Evolutionary conservation across 2,797 vertebrate genomes (phyloP).

Genomic region (Silurus aristotelis): DNA sequence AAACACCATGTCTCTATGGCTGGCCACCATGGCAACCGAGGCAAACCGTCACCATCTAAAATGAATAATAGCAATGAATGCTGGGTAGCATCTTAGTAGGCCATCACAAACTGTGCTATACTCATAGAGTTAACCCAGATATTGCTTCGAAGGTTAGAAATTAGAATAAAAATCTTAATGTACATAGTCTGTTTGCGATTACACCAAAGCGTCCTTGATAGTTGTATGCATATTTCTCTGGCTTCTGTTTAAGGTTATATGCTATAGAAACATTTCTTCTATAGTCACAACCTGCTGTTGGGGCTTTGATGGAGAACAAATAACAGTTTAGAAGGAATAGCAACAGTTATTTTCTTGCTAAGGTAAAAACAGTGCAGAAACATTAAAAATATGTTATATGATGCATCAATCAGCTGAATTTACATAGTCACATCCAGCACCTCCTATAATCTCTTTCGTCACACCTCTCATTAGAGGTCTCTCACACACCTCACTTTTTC

Average conservation of each 20-base stretch:
- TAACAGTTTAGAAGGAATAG: neutral
- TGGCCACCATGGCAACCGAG: constrained; percentile 18
- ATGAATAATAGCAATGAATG: constrained; percentile 19
- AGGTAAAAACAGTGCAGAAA: neutral
- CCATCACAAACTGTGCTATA: constrained; percentile 41
- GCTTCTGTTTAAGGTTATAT: neutral
- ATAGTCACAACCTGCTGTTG: neutral
- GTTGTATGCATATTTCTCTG: neutral
- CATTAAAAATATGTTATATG: neutral
- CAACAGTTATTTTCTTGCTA: neutral
- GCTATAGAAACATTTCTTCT: neutral
- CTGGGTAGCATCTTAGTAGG: constrained; percentile 47
- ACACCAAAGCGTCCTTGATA: neutral
- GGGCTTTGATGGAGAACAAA: neutral
- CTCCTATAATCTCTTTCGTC: neutral
- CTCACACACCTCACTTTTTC: no score
- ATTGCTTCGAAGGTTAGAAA: constrained; percentile 37
- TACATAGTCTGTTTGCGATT: neutral
- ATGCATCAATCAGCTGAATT: neutral
- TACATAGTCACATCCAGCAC: neutral
- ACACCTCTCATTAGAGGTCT: neutral
- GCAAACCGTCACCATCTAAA: constrained; percentile 12
- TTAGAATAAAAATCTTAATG: neutral
- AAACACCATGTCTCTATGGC: constrained; percentile 9
- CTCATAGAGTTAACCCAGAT: constrained; percentile 41